These are phyloP conservation scores for Coccyzus lansbergi DNA, from an alignment of 2,797 vertebrate genomes.

Conservation along the genomic window DNA sequence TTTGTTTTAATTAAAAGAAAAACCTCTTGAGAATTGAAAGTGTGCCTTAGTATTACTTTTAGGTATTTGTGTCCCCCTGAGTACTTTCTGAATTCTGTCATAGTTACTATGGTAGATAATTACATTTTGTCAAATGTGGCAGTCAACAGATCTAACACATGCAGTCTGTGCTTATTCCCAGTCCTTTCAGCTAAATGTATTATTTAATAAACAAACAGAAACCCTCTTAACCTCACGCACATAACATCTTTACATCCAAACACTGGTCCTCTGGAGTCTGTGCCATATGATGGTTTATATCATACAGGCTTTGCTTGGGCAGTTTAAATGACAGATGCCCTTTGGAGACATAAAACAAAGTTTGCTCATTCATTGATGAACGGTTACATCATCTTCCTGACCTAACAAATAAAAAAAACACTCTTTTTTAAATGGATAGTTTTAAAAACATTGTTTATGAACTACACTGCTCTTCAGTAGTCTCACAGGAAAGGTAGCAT, in stretches of 20 bases:
- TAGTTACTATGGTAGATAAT: not conserved
- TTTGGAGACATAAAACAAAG: too few species aligned
- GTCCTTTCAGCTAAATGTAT: not conserved
- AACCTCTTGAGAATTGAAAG: not conserved
- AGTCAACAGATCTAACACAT: not conserved
- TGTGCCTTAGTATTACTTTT: not conserved
- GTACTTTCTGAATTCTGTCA: not conserved
- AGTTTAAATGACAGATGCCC: not conserved
- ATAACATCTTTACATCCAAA: not conserved
- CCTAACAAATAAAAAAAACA: not conserved
- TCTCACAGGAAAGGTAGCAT: not conserved
- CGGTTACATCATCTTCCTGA: not conserved
- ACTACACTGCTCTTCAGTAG: not conserved
- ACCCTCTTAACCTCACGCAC: not conserved
- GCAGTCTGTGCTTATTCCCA: not conserved
- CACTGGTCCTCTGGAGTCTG: not conserved
- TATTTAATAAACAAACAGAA: not conserved
- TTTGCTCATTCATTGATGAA: not conserved
- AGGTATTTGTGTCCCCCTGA: not conserved
- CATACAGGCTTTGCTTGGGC: not conserved
- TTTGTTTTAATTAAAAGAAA: not conserved
- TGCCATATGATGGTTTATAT: not conserved
- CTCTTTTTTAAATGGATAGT: rapidly evolving
- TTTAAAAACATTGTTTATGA: not conserved
- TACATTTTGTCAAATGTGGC: not conserved